Evolutionary conservation across 2,888 invertebrate species (phyloP).

Genomic region (Metacarcinus magister): DNA sequence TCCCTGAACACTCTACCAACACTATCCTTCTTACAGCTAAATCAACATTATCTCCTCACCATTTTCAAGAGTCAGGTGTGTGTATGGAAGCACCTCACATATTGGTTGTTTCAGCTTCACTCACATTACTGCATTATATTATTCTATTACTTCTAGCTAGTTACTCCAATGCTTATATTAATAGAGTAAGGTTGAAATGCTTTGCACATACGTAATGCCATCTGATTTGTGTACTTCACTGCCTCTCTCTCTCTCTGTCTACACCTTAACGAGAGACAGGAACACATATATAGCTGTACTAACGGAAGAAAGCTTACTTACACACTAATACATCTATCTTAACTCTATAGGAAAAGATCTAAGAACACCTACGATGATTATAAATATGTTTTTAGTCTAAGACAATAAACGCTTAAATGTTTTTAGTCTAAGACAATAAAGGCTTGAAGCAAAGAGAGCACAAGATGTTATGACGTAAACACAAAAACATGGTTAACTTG

Average conservation of each 20-base stretch:
- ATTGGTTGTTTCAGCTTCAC: not conserved
- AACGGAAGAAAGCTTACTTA: not conserved
- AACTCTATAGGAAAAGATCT: not conserved
- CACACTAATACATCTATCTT: not conserved
- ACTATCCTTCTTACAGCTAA: no score
- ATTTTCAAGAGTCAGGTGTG: not conserved
- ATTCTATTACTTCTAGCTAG: not conserved
- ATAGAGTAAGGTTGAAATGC: not conserved
- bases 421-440: slow-evolving; percentile 20
- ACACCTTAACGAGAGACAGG: not conserved
- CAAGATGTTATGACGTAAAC: not conserved
- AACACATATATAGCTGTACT: not conserved
- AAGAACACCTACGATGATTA: not conserved
- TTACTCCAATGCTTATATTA: not conserved
- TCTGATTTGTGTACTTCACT: not conserved
- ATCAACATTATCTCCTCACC: not conserved
- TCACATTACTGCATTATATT: not conserved
- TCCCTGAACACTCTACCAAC: no score
- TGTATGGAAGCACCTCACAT: not conserved
- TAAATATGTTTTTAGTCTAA: not conserved
- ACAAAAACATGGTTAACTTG: slow-evolving; percentile 14
- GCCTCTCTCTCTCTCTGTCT: not conserved
- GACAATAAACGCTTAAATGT: not conserved
- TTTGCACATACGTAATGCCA: slow-evolving; percentile 22
- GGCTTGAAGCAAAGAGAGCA: slow-evolving; percentile 38